Evolutionary conservation across 1,140 invertebrate genomes (phyloP), one percentile per base, ranked within the genome.

Genomic region (Ganaspis sp.): DNA sequence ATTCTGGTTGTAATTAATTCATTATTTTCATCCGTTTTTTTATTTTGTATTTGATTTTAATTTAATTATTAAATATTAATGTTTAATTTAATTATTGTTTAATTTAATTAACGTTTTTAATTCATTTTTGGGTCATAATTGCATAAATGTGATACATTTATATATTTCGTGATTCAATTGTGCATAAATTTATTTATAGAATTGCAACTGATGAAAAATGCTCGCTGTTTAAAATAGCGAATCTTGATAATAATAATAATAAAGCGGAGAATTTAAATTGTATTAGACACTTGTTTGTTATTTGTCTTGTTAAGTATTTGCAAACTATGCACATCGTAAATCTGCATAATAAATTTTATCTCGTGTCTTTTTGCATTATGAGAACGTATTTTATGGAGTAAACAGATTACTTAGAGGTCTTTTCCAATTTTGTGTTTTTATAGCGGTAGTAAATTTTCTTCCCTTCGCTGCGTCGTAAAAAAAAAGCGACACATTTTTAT

Each of bases 201-300:
- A n/a, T n/a, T n/a, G n/a, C n/a, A n/a, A n/a, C n/a, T n/a, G n/a
- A n/a, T n/a, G n/a, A n/a, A n/a, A n/a, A n/a, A n/a, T n/a, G n/a
- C n/a, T n/a, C n/a, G n/a, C n/a, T n/a, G 17, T 29, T 11, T 6
- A 49, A 49, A n/a, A 17, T 49, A 4, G 45, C 26, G 70, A 40
- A 64, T 64, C 37, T 42, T 49, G 29, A 23, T 42, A 72, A 53
- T 53, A 78, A 23, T 69, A 12, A 37, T 11, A 21, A 6, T 21
- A 70, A 26, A 53, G 40, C 70, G 12, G 45, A 38, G 73, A 26
- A 37, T 69, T 76, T 77, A 72, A 49, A 70, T 69, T 53, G 12
- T 11, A 70, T 42, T 45, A 70, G 11, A 23, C 23, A 23, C 54
- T 26, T 38, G 64, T 42, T 75, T 69, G 38, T 64, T 64, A 12